Evolutionary conservation across 1,140 invertebrate species (phyloP).

Genomic region (honey bee (Apis mellifera)): Amel_HAv3.1 CM009935.2:8133501-8134000

Average conservation of each 20-base stretch:
- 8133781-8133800: slow-evolving; percentile 81
- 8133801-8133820: slow-evolving; percentile 64
- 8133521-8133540: not conserved
- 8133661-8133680: no score
- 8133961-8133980: slow-evolving; percentile 75
- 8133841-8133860: slow-evolving; percentile 71
- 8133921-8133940: slow-evolving; percentile 76
- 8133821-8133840: no score
- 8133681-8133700: no score
- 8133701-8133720: not conserved
- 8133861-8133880: slow-evolving; percentile 70
- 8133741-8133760: slow-evolving; percentile 80
- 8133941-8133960: slow-evolving; percentile 73
- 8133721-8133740: slow-evolving; percentile 44
- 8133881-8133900: slow-evolving; percentile 55
- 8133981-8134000: slow-evolving; percentile 75
- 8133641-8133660: no score
- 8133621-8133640: no score
- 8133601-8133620: not conserved
- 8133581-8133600: not conserved
- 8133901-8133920: slow-evolving; percentile 61
- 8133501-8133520: not conserved
- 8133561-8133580: slow-evolving; percentile 35
- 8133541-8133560: slow-evolving; percentile 28
- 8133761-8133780: slow-evolving; percentile 82